These are phyloP conservation scores for Platycheirus albimanus DNA, from an alignment of 2,888 invertebrate species.

Conservation along the genomic window DNA sequence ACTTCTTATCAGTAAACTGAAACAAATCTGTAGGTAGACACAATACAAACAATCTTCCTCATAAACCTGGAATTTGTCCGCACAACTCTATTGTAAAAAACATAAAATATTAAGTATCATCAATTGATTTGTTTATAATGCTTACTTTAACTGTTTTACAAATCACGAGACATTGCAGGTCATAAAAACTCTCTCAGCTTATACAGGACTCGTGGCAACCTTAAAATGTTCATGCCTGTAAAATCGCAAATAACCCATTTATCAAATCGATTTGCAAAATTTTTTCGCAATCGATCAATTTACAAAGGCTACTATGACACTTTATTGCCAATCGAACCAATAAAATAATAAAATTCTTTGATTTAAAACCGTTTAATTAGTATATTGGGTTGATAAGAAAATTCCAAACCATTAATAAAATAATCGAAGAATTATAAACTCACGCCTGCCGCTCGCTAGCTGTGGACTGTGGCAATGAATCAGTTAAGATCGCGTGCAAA, in stretches of 20 bases:
- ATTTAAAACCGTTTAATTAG: conserved; percentile 44
- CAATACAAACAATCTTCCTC: too few species aligned
- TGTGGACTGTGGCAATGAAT: conserved; percentile 22
- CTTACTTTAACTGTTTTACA: too few species aligned
- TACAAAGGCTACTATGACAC: conserved; percentile 58
- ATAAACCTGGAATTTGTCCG: too few species aligned
- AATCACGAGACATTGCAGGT: too few species aligned
- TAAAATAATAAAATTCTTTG: conserved; percentile 70
- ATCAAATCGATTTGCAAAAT: conserved; percentile 10
- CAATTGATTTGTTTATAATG: too few species aligned
- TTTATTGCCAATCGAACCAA: conserved; percentile 61
- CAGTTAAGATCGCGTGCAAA: conserved; percentile 57
- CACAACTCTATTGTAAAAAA: too few species aligned
- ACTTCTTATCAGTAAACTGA: too few species aligned
- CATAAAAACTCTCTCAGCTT: too few species aligned
- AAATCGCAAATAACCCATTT: not conserved
- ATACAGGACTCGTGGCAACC: too few species aligned
- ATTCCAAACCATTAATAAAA: conserved; percentile 28
- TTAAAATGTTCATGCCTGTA: not conserved
- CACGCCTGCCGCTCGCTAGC: too few species aligned
- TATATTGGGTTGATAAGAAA: conserved; percentile 18
- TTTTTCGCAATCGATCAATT: conserved; percentile 34
- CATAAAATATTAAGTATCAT: too few species aligned
- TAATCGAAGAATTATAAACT: not conserved
- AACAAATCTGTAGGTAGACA: too few species aligned